Conservation (phyloP, 2,797 vertebrate genomes). For the Loris lydekkerianus region DNA sequence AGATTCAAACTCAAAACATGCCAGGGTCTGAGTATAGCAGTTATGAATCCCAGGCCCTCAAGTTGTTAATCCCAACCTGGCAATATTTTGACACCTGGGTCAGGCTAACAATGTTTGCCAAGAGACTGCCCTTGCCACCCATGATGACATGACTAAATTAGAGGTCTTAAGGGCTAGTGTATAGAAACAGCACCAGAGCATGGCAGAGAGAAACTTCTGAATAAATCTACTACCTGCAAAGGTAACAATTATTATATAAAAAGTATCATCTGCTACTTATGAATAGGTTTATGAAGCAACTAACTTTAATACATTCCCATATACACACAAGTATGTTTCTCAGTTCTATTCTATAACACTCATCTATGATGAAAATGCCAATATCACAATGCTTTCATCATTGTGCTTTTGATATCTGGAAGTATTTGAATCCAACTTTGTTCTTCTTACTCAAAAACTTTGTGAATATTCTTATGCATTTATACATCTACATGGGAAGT, state of each 20-base stretch:
- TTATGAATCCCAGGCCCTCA: constrained; percentile 67
- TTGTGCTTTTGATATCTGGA: neutral
- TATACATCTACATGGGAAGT: neutral
- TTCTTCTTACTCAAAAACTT: neutral
- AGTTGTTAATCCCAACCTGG: constrained; percentile 62
- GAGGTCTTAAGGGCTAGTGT: neutral
- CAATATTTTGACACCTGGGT: constrained; percentile 44
- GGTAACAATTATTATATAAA: neutral
- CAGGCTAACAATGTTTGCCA: neutral
- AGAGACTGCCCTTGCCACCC: neutral
- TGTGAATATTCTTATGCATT: neutral
- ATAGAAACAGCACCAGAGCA: neutral
- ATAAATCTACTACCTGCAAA: constrained; percentile 32
- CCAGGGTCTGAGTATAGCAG: constrained; percentile 71
- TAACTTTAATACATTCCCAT: neutral
- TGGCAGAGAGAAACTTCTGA: neutral
- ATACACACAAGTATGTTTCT: neutral
- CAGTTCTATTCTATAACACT: neutral
- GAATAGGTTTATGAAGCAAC: neutral
- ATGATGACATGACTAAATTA: neutral
- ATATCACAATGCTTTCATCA: neutral
- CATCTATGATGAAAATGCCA: neutral
- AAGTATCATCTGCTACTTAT: constrained; percentile 11
- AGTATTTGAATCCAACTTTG: neutral
- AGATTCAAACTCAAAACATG: constrained; percentile 71